A percentile compares a stretch with the other conserved stretches of the same genome.
Evolutionary conservation across 64 coral and sea anemone genomes (phyloP).

Genomic region (Montipora foliosa): DNA sequence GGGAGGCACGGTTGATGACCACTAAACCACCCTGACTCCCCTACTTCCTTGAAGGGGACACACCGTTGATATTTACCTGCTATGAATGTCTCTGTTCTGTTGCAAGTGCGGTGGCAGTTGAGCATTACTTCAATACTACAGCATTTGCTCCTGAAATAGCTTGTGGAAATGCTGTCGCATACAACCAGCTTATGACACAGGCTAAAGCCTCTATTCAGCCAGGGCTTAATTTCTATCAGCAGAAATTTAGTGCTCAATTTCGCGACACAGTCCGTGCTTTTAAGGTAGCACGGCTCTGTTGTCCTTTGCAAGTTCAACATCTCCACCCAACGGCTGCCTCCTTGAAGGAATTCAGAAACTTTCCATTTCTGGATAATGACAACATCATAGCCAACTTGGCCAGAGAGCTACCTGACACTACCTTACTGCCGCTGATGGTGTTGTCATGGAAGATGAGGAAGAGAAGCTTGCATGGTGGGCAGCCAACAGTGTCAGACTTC

Average conservation of each 20-base stretch:
- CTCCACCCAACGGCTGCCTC: constrained; percentile 62
- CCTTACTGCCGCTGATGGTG: constrained; percentile 84
- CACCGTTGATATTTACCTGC: constrained; percentile 52
- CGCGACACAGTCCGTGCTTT: constrained; percentile 76
- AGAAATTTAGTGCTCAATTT: constrained; percentile 82
- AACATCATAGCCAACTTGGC: constrained; percentile 79
- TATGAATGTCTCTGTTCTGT: constrained; percentile 14
- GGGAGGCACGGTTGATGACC: too few species aligned
- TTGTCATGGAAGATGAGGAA: constrained; percentile 73
- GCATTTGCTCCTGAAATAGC: constrained; percentile 74
- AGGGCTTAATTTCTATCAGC: constrained; percentile 74
- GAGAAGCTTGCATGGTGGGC: constrained; percentile 77
- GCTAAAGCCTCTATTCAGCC: constrained; percentile 73
- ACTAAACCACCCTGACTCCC: not conserved
- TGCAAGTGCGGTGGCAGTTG: constrained; percentile 50
- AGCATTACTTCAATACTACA: constrained; percentile 77
- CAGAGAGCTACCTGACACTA: constrained; percentile 76
- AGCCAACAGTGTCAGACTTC: constrained; percentile 79
- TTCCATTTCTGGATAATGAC: constrained; percentile 72
- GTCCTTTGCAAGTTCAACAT: constrained; percentile 81
- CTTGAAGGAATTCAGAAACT: constrained; percentile 72
- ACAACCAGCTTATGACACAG: constrained; percentile 72
- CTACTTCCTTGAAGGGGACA: constrained; percentile 45
- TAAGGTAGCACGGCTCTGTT: constrained; percentile 77
- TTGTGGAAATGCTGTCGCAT: constrained; percentile 65